These are phyloP conservation scores for Halocynthia roretzi DNA, from an alignment of 23 tunicate species.

Conservation along the genomic window DNA sequence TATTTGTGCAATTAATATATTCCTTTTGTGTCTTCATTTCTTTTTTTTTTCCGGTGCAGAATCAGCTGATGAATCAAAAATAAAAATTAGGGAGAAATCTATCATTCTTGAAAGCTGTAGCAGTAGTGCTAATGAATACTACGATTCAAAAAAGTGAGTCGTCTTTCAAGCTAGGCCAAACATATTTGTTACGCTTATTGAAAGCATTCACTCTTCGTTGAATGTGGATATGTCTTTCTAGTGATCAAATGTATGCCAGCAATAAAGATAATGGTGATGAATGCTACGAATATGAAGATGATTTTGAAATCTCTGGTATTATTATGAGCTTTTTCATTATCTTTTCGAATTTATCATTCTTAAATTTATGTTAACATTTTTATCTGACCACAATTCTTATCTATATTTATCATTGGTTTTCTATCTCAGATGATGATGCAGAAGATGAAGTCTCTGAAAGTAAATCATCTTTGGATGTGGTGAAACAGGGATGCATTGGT, in stretches of 20 bases:
- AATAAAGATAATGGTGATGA: conserved; percentile 3
- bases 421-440: conserved; percentile 33
- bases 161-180: background rate
- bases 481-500: conserved; percentile 75
- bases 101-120: conserved; percentile 14
- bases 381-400: background rate
- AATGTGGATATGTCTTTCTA: background rate
- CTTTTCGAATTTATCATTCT: too few relatives aligned
- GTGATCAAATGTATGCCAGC: conserved; percentile 10
- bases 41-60: too few relatives aligned
- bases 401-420: background rate
- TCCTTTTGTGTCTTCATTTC: too few relatives aligned
- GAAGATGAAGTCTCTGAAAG: conserved; percentile 1
- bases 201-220: background rate
- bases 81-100: background rate
- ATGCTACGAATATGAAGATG: conserved; percentile 57
- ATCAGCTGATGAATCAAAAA: too few relatives aligned
- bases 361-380: too few relatives aligned
- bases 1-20: too few relatives aligned
- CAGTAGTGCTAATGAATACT: conserved; percentile 13
- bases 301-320: conserved; percentile 53
- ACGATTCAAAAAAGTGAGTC: background rate
- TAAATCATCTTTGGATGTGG: conserved; percentile 56
- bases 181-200: background rate
- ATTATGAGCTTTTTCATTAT: background rate